Evolutionary conservation across 2,888 invertebrate species (phyloP), one percentile per base, ranked within the genome.

Genomic region (Cephus spinipes): DNA sequence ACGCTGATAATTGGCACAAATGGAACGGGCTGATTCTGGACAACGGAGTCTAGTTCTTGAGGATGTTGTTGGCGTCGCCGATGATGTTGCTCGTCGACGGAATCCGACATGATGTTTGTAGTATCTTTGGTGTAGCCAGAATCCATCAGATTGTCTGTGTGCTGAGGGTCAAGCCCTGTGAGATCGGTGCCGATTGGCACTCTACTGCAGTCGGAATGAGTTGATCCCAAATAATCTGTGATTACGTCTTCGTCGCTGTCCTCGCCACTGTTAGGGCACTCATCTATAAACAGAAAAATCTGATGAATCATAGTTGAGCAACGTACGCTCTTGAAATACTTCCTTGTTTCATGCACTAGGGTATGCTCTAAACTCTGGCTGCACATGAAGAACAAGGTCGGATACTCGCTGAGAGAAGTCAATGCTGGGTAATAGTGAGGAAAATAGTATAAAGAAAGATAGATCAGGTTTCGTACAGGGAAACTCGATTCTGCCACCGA

Each of bases 1-100:
- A 97, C 97, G 92, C 96, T 97, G 90, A 97, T 97, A 79, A 95
- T 97, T 81, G 97, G 97, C 89, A 96, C 96, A 90, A 95, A 91
- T 77, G 94, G 91, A 88, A 88, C 89, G 80, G 88, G 86, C 84
- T 87, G 90, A 80, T 83, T 84, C 83, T 84, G 87, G 79, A 83
- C 83, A 77, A 84, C 86, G 81, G 86, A 85, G 84, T 85, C 85
- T 76, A 87, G 83, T 77, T 83, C 35, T 75, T 85, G 73, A 75
- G 71, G 32, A n/a, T 34, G 73, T 81, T 82, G 87, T 76, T 80
- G 82, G 68, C 83, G 82, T 73, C 83, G 84, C 73, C 80, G 83
- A 76, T 85, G 79, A 34, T 82, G 79, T 36, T 84, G 82, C 30
- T 86, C 85, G 34, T 89, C 87, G 75, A 79, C 79, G 68, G 79